Evolutionary conservation across 2,888 invertebrate species (phyloP).

Genomic region (Drosophila picticornis): DNA sequence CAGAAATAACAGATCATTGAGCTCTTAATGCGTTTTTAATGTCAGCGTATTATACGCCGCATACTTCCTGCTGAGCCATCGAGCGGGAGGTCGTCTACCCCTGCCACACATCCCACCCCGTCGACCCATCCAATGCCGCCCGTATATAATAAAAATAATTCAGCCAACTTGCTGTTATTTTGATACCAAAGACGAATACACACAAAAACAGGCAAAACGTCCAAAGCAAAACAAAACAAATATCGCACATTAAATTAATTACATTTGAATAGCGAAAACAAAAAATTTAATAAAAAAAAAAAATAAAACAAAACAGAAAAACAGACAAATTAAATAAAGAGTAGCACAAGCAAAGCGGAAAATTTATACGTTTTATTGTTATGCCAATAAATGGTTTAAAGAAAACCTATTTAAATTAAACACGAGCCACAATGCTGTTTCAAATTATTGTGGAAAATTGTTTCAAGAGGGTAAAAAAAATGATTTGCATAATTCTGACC

Average conservation of each 20-base stretch:
- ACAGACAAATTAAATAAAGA: conserved; percentile 25
- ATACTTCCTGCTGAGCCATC: conserved; percentile 63
- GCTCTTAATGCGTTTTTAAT: conserved; percentile 77
- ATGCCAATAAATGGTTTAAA: conserved; percentile 52
- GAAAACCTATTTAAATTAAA: conserved; percentile 51
- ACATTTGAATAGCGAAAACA: conserved; percentile 61
- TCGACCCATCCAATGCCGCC: not conserved
- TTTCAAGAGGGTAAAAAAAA: conserved; percentile 1
- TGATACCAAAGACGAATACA: conserved; percentile 40
- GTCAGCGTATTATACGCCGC: conserved; percentile 60
- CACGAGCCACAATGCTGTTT: conserved; percentile 11
- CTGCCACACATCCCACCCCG: not conserved
- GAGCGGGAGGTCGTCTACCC: conserved; percentile 16
- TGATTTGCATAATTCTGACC: conserved; percentile 36
- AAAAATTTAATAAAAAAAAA: conserved; percentile 25
- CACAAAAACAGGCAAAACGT: conserved; percentile 6
- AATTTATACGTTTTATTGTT: conserved; percentile 67
- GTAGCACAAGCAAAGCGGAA: conserved; percentile 49
- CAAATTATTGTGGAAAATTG: conserved; percentile 14
- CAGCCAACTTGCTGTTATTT: conserved; percentile 39
- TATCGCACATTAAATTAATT: conserved; percentile 64
- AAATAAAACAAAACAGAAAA: conserved; percentile 27
- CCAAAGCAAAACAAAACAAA: conserved; percentile 30
- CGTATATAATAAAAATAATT: conserved; percentile 49
- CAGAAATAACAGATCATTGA: conserved; percentile 73